Base-by-base conservation (phyloP, 2,113 vertebrate species). In the Limanda limanda region DNA sequence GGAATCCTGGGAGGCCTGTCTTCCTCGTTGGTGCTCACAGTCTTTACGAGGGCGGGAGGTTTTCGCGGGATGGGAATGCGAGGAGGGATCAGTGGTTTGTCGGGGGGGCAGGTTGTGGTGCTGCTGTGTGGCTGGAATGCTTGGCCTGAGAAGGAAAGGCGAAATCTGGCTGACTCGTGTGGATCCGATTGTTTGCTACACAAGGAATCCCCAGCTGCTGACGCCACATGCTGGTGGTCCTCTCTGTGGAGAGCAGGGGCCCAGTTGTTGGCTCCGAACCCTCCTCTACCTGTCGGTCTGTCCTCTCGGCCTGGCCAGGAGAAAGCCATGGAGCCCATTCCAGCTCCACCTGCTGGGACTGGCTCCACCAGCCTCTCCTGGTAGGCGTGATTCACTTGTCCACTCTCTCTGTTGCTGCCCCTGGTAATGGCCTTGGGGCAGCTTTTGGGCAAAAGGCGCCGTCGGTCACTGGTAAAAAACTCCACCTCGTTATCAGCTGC, bases 1-100 rank as follows among this genome's bases (percentile, higher is more conserved):
- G 97, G 98, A 0, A 99, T 94, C 81, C 96, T 96, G 0, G 98
- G 98, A 17, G 98, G 97, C 82, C 94, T 94, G 85, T 98, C 97
- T 18, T 96, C 95, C 9, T 97, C 95, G 9, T 0, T 27, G 20
- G 23, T 91, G 45, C 95, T 92, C 0, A 91, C 91, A 0, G 95
- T 96, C 93, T 3, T 87, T 17, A 13, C 92, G 6, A 74, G 72
- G 66, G 68, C 95, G 1, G 91, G 76, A 0, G 93, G 93, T 87
- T 95, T 88, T 0, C 95, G 95, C 0, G 95, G 96, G 61, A 98
- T 97, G 67, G 97, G 98, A 55, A 96, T 91, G 25, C 98, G 92
- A 1, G 98, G 98, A 2, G 98, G 98, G 17, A 99, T 75, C 86
- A 96, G 94, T 0, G 98, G 98, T 68, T 96, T 98, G 40, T 97